Evolutionary conservation across 2,113 vertebrate genomes (phyloP).

Genomic region (Urocitellus parryii): DNA sequence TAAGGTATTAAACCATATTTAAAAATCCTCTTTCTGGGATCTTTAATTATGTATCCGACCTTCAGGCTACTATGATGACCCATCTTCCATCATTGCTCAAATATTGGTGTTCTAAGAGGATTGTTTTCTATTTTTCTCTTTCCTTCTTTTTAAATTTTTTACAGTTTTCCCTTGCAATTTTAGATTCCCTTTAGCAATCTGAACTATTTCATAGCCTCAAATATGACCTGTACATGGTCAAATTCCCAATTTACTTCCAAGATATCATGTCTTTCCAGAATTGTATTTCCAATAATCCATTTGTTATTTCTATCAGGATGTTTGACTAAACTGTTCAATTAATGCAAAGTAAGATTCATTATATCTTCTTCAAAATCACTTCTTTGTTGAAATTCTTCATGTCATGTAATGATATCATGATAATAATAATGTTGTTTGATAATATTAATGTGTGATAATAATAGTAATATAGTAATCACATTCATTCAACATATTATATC

Average conservation of each 20-base stretch:
- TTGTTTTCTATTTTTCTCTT: background rate
- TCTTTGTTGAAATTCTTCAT: conserved; percentile 1
- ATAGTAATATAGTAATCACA: background rate
- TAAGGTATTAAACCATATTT: background rate
- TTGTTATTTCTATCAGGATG: background rate
- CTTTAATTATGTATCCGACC: background rate
- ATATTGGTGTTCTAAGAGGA: background rate
- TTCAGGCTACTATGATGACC: background rate
- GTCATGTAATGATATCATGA: background rate
- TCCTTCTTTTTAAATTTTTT: too few relatives aligned
- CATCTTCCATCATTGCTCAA: background rate
- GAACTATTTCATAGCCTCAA: background rate
- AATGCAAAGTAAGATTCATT: background rate
- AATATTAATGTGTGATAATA: background rate
- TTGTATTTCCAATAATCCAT: background rate
- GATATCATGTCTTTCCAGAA: background rate
- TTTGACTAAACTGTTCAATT: background rate
- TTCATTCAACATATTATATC: background rate
- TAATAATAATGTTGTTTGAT: background rate
- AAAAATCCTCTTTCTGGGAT: background rate
- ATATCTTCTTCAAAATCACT: conserved; percentile 7
- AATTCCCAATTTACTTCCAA: background rate
- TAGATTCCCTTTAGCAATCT: background rate
- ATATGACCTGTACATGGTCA: background rate
- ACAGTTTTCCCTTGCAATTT: background rate